Evolutionary conservation across 2,888 invertebrate genomes (phyloP), one percentile per base, ranked within the genome.

Genomic region (Bombyx huttoni): DNA sequence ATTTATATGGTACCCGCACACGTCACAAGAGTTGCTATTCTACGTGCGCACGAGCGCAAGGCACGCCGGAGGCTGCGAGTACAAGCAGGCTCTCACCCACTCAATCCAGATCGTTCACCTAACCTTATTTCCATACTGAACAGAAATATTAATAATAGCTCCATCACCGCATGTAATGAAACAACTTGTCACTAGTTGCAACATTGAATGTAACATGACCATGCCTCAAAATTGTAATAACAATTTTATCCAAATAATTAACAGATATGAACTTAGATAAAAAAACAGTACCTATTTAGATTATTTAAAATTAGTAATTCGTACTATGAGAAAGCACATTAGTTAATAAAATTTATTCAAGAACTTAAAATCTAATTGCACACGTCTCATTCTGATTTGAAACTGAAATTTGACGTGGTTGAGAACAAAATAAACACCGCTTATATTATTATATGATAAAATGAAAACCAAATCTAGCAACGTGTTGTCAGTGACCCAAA

Each of bases 91-190:
- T 70, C 65, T 70, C 85, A 73, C 86, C 82, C 84, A 84, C 86
- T 75, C 83, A 73, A 70, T 73, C 75, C 72, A 78, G 85, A 81
- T 74, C 84, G 67, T 84, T 87, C 85, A 82, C 81, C 82, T 78
- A 85, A 80, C 81, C 81, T 79, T 91, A 65, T 86, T 86, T 80
- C 77, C 84, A 86, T 84, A 83, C 78, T 81, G 85, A 86, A 86
- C 83, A 24, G 24, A 81, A 72, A 74, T 74, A 70, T 79, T 79
- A 79, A 81, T 77, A 78, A 75, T 24, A 24, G 24, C 73, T 75
- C 73, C 69, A 75, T 24, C 67, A 70, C 71, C 70, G 64, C 74
- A 75, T 67, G 77, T 78, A 80, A 81, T 74, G 76, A 68, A 68
- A 81, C 73, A 78, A 78, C 70, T 54, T 62, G 68, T 75, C 75